Percentiles rank a stretch among this genome's conserved stretches.
phyloP scores from a whole-genome alignment of 2,113 vertebrate species.

The Nanorana parkeri region DNA sequence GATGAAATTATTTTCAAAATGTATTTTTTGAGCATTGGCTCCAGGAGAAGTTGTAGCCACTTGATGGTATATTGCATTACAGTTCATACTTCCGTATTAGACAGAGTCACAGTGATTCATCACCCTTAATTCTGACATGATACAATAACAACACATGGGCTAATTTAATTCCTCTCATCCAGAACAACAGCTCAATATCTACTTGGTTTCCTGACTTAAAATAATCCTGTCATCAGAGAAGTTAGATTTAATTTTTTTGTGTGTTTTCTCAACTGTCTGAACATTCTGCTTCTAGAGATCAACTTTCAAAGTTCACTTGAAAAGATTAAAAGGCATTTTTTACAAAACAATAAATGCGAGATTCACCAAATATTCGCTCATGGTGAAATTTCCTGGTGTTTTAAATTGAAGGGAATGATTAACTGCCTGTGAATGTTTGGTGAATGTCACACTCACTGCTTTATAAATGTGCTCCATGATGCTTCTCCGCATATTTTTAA shows the following conservation, averaged over 20 bases:
- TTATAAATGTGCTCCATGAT: too few relatives aligned
- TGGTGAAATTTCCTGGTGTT: too few relatives aligned
- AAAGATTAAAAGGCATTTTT: background rate
- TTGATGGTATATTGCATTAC: constrained; percentile 25
- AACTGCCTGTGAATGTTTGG: too few relatives aligned
- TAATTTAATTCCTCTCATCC: constrained; percentile 46
- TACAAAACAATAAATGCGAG: too few relatives aligned
- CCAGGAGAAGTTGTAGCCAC: background rate
- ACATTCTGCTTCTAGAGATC: background rate
- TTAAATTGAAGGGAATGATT: too few relatives aligned
- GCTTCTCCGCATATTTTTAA: too few relatives aligned
- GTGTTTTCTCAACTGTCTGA: constrained; percentile 24
- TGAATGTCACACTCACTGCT: too few relatives aligned
- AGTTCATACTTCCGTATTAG: constrained; percentile 38
- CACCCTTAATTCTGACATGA: constrained; percentile 48
- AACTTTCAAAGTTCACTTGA: background rate
- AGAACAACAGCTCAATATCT: constrained; percentile 53
- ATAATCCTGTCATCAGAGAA: constrained; percentile 49
- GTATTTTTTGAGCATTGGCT: too few relatives aligned
- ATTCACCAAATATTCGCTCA: too few relatives aligned
- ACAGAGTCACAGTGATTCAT: constrained; percentile 25
- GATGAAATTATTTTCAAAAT: too few relatives aligned
- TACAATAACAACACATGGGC: constrained; percentile 44
- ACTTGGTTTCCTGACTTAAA: constrained; percentile 47
- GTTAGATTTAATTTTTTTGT: constrained; percentile 34